Base-by-base conservation (phyloP, 2,888 invertebrate genomes). In the Limnephilus auricula region DNA sequence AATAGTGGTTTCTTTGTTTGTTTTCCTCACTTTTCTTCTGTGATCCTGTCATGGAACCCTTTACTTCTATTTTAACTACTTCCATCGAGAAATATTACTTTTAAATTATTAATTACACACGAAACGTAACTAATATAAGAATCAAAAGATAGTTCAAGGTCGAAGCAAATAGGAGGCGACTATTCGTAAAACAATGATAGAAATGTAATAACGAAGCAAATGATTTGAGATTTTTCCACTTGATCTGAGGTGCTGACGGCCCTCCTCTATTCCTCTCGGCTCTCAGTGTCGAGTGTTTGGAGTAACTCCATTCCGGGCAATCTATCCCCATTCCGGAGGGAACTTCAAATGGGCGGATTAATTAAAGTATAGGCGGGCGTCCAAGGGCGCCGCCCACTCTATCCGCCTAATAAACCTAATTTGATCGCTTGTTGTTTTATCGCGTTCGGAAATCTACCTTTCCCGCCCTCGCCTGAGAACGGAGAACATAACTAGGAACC, bases 331-430 rank as follows among this genome's bases (percentile, higher is more conserved):
- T 79, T 90, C 82, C 90, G 83, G 82, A 84, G 88, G 90, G 88
- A 92, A 92, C 90, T 92, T 79, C 79, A 90, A 91, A 90, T 90
- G 90, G 92, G 90, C 90, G 92, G 92, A 92, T 93, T 93, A 93
- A 93, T 93, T 91, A 93, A 92, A 90, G 91, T 88, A 91, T 90
- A 91, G 86, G 86, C 90, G 82, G 90, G 87, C 91, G 86, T 84
- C 90, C 85, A 90, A 84, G 91, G 90, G 87, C 91, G 90, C 87
- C 83, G 79, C 90, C 84, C 91, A 84, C 80, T 90, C 90, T 87
- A 83, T 89, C 86, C 91, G 90, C 90, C 92, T 92, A 92, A 92
- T 92, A 90, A 90, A 90, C 90, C 91, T 93, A 93, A 92, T 93
- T 93, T 91, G 92, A 92, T 92, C 91, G 90, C 90, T 92, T 84